phyloP scores from a whole-genome alignment of 2,113 vertebrate genomes.

The Neolamprologus toae region DNA sequence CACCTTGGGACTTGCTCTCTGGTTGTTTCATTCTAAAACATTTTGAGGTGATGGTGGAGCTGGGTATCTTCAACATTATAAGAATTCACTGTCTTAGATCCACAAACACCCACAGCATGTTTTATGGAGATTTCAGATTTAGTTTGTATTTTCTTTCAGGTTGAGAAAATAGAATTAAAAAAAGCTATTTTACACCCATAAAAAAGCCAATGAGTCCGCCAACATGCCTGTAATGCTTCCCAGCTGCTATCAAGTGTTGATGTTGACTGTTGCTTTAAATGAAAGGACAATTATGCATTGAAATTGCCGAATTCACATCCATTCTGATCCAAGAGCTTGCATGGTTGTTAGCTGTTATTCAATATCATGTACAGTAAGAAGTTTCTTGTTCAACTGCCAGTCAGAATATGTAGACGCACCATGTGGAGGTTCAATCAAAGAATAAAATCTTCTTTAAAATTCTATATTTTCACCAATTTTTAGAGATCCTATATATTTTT shows the following conservation, averaged over 20 bases:
- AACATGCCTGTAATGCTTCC: slow-evolving; percentile 20
- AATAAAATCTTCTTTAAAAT: slow-evolving; percentile 8
- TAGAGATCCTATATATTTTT: slow-evolving; percentile 44
- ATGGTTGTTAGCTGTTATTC: slow-evolving; percentile 60
- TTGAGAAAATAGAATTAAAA: background rate
- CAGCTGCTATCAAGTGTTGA: slow-evolving; percentile 14
- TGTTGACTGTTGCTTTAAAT: slow-evolving; percentile 25
- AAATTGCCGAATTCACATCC: background rate
- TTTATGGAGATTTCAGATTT: background rate
- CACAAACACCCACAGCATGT: background rate
- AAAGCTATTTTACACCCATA: background rate
- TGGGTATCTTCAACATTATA: background rate
- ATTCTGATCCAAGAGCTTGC: slow-evolving; percentile 27
- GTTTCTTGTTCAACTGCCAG: slow-evolving; percentile 46
- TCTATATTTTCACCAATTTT: slow-evolving; percentile 46
- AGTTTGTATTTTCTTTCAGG: background rate
- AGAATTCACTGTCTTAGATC: background rate
- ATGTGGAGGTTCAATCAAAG: slow-evolving; percentile 8
- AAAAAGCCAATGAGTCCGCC: background rate
- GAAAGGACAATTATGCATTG: background rate
- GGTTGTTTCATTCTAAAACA: background rate
- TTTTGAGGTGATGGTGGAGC: background rate
- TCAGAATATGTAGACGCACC: background rate
- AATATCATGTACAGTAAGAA: background rate
- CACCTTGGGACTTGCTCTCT: background rate